Evolutionary conservation across 2,888 invertebrate species (phyloP).

Genomic region (Watsonalla cultraria): DNA sequence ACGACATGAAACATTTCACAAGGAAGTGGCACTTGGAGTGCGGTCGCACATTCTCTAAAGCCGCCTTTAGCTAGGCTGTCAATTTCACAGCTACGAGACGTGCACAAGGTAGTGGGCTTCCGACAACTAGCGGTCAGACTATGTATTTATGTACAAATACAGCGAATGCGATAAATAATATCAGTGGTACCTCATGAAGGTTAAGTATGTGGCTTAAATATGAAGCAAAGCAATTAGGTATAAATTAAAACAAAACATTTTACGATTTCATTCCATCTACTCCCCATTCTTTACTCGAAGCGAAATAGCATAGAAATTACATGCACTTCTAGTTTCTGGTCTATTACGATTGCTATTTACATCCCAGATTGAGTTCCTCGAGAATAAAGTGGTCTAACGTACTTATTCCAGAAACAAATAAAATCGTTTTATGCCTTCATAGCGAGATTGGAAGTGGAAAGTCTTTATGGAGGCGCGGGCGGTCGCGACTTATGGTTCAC

Average conservation of each 20-base stretch:
- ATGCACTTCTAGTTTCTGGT: neutral
- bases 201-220: neutral
- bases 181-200: slow-evolving; percentile 12
- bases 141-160: slow-evolving; percentile 23
- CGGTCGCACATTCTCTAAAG: slow-evolving; percentile 24
- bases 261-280: too few relatives aligned
- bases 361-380: slow-evolving; percentile 23
- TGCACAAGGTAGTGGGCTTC: slow-evolving; percentile 37
- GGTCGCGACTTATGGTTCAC: slow-evolving; percentile 60
- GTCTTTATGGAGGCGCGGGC: slow-evolving; percentile 53
- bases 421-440: slow-evolving; percentile 55
- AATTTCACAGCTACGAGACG: slow-evolving; percentile 35
- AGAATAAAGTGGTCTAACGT: slow-evolving; percentile 26
- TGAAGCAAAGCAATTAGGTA: too few relatives aligned
- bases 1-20: slow-evolving; percentile 38
- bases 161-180: slow-evolving; percentile 24
- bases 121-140: slow-evolving; percentile 41
- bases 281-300: neutral
- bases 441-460: slow-evolving; percentile 53
- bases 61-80: slow-evolving; percentile 40
- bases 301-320: neutral
- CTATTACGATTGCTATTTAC: slow-evolving; percentile 4
- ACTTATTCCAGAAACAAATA: slow-evolving; percentile 48
- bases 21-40: slow-evolving; percentile 33
- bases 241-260: too few relatives aligned